Evolutionary conservation across 2,888 invertebrate species (phyloP).

Genomic region (Mythimna loreyi): DNA sequence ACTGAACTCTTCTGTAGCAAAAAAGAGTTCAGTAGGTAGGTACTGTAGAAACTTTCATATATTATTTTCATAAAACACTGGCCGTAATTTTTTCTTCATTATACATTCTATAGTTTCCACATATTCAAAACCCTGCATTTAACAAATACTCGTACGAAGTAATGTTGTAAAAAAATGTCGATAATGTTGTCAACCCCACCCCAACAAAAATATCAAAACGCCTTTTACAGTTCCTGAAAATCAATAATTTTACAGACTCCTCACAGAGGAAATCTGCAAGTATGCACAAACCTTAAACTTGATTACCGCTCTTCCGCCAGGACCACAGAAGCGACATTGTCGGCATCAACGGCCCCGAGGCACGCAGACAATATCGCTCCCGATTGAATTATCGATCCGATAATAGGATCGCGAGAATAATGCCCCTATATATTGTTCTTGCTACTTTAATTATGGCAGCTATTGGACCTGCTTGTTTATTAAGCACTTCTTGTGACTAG

Average conservation of each 20-base stretch:
- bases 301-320: slow-evolving; percentile 30
- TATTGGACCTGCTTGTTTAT: slow-evolving; percentile 71
- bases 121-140: not conserved
- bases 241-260: not conserved
- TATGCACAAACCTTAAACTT: slow-evolving; percentile 40
- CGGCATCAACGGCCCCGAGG: slow-evolving; percentile 71
- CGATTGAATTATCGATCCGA: slow-evolving; percentile 87
- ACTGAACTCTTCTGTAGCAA: too few species aligned
- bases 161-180: not conserved
- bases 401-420: slow-evolving; percentile 85
- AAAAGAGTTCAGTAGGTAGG: not conserved
- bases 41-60: not conserved
- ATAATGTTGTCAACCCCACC: not conserved
- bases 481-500: slow-evolving; percentile 61
- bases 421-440: slow-evolving; percentile 80
- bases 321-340: slow-evolving; percentile 72
- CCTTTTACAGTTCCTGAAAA: not conserved
- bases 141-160: not conserved
- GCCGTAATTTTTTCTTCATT: too few species aligned
- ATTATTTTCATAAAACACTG: not conserved
- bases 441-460: slow-evolving; percentile 79
- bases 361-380: slow-evolving; percentile 80
- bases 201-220: not conserved
- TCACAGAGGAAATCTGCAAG: slow-evolving; percentile 37
- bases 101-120: too few species aligned